Evolutionary conservation across 2,797 vertebrate species (phyloP), one percentile per base, ranked within the genome.

Genomic region (Sylvia borin): DNA sequence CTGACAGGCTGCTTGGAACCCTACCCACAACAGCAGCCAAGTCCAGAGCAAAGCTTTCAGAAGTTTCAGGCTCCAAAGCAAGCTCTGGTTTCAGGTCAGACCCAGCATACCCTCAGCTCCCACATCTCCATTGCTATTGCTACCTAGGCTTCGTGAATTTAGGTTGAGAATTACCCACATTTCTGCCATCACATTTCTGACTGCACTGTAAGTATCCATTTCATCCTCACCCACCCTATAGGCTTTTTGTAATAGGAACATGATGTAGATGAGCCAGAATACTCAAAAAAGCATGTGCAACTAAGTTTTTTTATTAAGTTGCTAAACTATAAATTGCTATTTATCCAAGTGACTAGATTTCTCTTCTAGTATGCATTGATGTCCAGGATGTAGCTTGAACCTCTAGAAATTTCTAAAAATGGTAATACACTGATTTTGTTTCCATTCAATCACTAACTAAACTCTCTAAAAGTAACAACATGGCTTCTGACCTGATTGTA

Each of bases 231-330:
- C 8, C 29, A 13, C 14, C 6, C 18, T 50, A 1, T 8, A 43
- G 36, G 34, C 17, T 36, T 90, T 85, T 83, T 74, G 15, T 62
- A 73, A 51, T 32, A 71, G 38, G 47, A 36, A 21, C 15, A 10
- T 64, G 21, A 43, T 10, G 5, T 40, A 60, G 34, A 43, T 60
- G 17, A 34, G 16, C 19, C 9, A 77, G 79, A 88, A 90, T 45
- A 70, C 51, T 42, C 0, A 11, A 50, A 86, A 86, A 48, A 7
- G 0, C 2, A 31, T 25, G 9, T 54, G 25, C 45, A 80, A 32
- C 26, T 19, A 54, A 54, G 32, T 60, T 61, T 60, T 82, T n/a
- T n/a, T 31, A 16, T 42, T 36, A 51, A 84, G 54, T 42, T 62
- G 27, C 29, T 62, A 42, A 83, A 84, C 48, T 31, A n/a, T 65